phyloP scores from a whole-genome alignment of 2,113 vertebrate species.

The Paedocypris sp. region DNA sequence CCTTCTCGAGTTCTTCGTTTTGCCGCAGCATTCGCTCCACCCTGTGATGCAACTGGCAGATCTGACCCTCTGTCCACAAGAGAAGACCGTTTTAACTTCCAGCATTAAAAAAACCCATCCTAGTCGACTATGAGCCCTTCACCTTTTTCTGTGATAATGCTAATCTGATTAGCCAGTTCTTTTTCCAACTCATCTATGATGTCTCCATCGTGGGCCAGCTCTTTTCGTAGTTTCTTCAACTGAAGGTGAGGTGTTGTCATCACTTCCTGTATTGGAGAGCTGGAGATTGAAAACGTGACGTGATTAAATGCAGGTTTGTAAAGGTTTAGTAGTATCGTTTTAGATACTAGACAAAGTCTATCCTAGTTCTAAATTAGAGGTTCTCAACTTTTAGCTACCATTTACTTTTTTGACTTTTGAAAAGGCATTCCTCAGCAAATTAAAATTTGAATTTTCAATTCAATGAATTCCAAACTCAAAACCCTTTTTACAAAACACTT shows the following conservation, averaged over 20 bases:
- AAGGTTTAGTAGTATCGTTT: not conserved
- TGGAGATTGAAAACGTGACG: not conserved
- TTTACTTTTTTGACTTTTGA: too few species aligned
- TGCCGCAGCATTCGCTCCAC: constrained; percentile 62
- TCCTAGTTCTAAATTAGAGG: too few species aligned
- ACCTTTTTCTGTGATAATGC: constrained; percentile 65
- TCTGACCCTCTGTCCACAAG: constrained; percentile 10
- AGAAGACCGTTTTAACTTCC: not conserved
- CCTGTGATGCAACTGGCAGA: constrained; percentile 60
- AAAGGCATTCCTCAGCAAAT: too few species aligned
- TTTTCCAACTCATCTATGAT: constrained; percentile 65
- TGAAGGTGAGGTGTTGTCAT: constrained; percentile 74
- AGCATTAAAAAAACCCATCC: too few species aligned
- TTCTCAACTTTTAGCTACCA: too few species aligned
- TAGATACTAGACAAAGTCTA: too few species aligned
- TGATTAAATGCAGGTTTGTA: too few species aligned
- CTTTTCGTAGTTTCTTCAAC: constrained; percentile 65
- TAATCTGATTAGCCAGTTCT: constrained; percentile 58
- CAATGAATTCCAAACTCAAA: too few species aligned
- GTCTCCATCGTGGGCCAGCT: constrained; percentile 56
- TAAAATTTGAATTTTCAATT: too few species aligned
- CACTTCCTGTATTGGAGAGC: constrained; percentile 67
- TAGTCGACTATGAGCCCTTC: too few species aligned
- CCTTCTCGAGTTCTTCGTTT: constrained; percentile 54
- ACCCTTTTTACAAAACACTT: too few species aligned